Percentiles rank a stretch among this genome's conserved stretches.
phyloP scores from a whole-genome alignment of 37 sponge, comb jelly and placozoan genomes.

The Agelas oroides region DNA sequence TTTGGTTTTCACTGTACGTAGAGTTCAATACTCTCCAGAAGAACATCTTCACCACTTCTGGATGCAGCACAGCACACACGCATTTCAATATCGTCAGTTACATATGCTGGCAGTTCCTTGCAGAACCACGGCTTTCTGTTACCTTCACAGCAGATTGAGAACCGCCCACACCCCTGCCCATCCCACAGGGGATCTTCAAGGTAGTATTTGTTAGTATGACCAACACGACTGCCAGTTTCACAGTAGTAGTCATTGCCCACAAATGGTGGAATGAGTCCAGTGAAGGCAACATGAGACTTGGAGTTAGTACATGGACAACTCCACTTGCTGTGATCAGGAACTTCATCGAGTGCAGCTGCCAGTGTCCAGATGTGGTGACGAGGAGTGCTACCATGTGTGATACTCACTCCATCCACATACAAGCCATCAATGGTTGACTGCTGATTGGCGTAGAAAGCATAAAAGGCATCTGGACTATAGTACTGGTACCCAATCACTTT shows the following conservation, averaged over 20 bases:
- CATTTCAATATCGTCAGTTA: conserved; percentile 33
- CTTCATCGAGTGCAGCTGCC: conserved; percentile 41
- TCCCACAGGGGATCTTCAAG: conserved; percentile 57
- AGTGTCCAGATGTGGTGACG: conserved; percentile 35
- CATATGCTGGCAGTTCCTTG: conserved; percentile 6
- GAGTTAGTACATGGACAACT: conserved; percentile 38
- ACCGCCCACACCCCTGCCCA: conserved; percentile 43
- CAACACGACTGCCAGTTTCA: conserved; percentile 32
- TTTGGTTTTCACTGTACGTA: conserved; percentile 23
- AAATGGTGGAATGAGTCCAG: conserved; percentile 29
- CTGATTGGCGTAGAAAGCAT: background rate
- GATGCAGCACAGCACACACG: conserved; percentile 27
- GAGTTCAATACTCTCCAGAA: conserved; percentile 21
- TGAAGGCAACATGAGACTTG: conserved; percentile 5
- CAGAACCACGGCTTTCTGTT: conserved; percentile 39
- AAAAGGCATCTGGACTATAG: conserved; percentile 28
- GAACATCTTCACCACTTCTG: conserved; percentile 30
- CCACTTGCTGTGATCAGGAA: background rate
- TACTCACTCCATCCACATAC: conserved; percentile 23
- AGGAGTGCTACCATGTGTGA: background rate
- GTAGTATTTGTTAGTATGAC: background rate
- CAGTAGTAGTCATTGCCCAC: conserved; percentile 53
- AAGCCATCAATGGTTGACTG: conserved; percentile 15
- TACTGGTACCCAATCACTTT: conserved; percentile 40
- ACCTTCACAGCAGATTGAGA: conserved; percentile 46